phyloP scores from a whole-genome alignment of 2,888 invertebrate species.

The Oligia latruncula region DNA sequence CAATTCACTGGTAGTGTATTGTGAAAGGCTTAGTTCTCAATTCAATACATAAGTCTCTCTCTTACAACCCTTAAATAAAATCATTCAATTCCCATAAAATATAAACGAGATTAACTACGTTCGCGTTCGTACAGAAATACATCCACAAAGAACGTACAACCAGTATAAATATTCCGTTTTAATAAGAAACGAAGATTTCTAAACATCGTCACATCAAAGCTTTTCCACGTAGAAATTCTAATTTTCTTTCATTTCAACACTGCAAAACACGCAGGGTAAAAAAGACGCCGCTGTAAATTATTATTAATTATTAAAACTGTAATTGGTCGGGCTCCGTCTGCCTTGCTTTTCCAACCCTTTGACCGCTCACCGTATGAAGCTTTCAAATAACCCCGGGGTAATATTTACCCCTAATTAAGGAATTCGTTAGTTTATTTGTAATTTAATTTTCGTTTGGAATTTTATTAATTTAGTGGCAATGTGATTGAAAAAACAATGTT shows the following conservation, averaged over 20 bases:
- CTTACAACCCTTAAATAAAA: not conserved
- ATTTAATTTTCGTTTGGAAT: constrained; percentile 21
- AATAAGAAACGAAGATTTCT: constrained; percentile 39
- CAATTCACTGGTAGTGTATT: not conserved
- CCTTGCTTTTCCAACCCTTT: constrained; percentile 64
- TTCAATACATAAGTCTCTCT: not conserved
- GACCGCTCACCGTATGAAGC: constrained; percentile 63
- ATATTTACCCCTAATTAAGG: constrained; percentile 63
- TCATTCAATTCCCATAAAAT: not conserved
- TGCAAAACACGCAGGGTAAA: constrained; percentile 38
- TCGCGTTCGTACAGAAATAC: not conserved
- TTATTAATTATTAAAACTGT: constrained; percentile 73
- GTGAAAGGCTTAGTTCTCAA: too few relatives aligned
- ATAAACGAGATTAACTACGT: not conserved
- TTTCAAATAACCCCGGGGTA: constrained; percentile 53
- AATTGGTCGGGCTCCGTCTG: constrained; percentile 68
- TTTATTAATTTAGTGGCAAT: constrained; percentile 9
- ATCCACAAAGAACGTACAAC: not conserved
- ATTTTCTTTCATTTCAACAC: constrained; percentile 55
- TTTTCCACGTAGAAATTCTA: constrained; percentile 32
- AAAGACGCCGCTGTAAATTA: constrained; percentile 62
- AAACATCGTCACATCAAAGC: constrained; percentile 40
- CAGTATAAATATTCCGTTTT: constrained; percentile 9
- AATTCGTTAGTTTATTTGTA: constrained; percentile 45
- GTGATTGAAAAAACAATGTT: not conserved